phyloP scores from a whole-genome alignment of 2,113 vertebrate genomes.

The Cochlearius cochlearius region DNA sequence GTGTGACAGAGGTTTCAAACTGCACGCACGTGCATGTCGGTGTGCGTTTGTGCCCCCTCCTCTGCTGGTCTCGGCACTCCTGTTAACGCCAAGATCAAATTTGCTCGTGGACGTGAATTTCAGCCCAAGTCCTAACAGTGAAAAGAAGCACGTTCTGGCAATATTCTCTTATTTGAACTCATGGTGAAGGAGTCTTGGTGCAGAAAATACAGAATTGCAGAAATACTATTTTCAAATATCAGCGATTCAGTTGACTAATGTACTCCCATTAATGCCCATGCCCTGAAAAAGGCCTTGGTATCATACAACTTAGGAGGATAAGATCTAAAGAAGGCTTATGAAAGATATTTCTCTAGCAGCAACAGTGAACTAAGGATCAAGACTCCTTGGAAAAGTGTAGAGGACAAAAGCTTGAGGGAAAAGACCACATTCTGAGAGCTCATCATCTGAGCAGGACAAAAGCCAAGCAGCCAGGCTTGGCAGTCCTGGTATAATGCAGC shows the following conservation, averaged over 20 bases:
- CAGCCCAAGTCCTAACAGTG: not conserved
- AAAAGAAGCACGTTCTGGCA: not conserved
- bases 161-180: not conserved
- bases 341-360: not conserved
- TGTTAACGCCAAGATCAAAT: not conserved
- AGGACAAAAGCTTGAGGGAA: slow-evolving; percentile 31
- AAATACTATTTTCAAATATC: not conserved
- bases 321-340: not conserved
- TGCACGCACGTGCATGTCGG: rapidly evolving
- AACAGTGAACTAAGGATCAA: not conserved
- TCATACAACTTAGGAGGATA: not conserved
- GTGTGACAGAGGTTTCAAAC: not conserved
- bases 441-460: not conserved
- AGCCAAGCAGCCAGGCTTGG: slow-evolving; percentile 4
- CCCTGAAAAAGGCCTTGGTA: not conserved
- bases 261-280: not conserved
- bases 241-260: not conserved
- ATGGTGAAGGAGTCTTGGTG: not conserved
- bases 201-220: not conserved
- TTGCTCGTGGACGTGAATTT: not conserved
- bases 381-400: not conserved
- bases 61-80: not conserved
- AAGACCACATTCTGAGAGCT: not conserved
- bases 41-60: not conserved
- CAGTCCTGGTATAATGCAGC: not conserved